Conservation (phyloP, 92 coral and sea anemone species). For the Pocillopora grandis region DNA sequence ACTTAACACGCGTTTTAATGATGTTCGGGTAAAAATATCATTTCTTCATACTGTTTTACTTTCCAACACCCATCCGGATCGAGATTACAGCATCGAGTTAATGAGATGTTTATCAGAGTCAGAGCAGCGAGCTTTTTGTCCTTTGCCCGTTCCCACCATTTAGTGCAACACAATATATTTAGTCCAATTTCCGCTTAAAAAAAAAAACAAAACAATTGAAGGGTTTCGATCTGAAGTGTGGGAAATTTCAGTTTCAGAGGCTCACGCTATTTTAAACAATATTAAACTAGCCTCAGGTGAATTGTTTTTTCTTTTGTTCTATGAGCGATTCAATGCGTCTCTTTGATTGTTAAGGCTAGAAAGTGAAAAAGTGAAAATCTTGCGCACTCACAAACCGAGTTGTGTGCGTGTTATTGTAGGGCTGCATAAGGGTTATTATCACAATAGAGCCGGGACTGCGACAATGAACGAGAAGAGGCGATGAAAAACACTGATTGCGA, state of each 20-base stretch:
- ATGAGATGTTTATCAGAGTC: constrained; percentile 3
- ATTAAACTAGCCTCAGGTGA: neutral
- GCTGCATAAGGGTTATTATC: neutral
- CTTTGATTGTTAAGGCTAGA: neutral
- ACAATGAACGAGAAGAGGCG: constrained; percentile 9
- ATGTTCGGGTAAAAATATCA: neutral
- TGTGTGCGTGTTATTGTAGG: neutral
- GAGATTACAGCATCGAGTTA: constrained; percentile 1
- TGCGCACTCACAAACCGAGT: neutral
- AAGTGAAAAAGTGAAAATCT: neutral
- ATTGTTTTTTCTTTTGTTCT: neutral
- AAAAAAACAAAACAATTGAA: neutral
- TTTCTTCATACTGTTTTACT: neutral
- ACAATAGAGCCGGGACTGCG: neutral
- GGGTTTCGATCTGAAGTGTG: neutral
- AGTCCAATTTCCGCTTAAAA: constrained; percentile 13
- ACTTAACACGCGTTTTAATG: neutral
- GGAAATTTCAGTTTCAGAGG: constrained; percentile 21
- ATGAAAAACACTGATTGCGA: constrained; percentile 10
- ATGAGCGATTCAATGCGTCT: neutral
- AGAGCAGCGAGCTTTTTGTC: neutral
- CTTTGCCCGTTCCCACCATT: neutral
- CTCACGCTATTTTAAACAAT: neutral
- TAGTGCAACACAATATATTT: constrained; percentile 23
- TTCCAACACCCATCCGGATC: constrained; percentile 14